Evolutionary conservation across 2,113 vertebrate species (phyloP), one percentile per base, ranked within the genome.

Genomic region (Rostratula benghalensis): DNA sequence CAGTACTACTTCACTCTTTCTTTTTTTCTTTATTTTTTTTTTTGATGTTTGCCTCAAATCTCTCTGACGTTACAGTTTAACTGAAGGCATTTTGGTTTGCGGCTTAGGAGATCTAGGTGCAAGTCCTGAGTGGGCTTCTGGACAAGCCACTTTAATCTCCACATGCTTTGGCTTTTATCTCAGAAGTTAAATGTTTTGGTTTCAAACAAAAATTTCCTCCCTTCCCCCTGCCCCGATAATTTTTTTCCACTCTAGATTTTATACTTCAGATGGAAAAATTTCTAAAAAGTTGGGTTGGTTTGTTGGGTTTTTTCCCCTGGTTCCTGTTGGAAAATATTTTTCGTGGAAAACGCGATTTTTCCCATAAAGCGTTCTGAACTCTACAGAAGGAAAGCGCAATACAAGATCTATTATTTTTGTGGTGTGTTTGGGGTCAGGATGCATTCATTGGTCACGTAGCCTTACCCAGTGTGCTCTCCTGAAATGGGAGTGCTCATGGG

Each of bases 21-120:
- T 46, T 45, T 45, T 45, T 45, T 45, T 17, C 16, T 45, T 45
- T 19, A 7, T 46, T 46, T 19, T 46, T 46, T 46, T 46, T 65
- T 65, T 65, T 1, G 1, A 3, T 59, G 35, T 94, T 97, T 95
- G 68, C 53, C 76, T 67, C 39, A 79, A 87, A 89, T 84, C 57
- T 54, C 77, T 93, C 68, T 96, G 95, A 95, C 14, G 4, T 91
- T 82, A 5, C 48, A 68, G 37, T 68, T 90, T 84, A 78, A 87
- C 43, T 76, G 87, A 75, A 95, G 80, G 63, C 94, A 95, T 83
- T 51, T 83, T 89, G 60, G 10, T 35, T 91, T 91, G 91, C 53
- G 93, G 96, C 91, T 94, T 71, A 79, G 89, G 77, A 84, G 51
- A 87, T 75, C 35, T 64, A 96, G 91, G 93, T 95, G 83, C 65